These are phyloP conservation scores for Podocnemis expansa DNA, from an alignment of 2,113 vertebrate genomes.

Conservation along the genomic window DNA sequence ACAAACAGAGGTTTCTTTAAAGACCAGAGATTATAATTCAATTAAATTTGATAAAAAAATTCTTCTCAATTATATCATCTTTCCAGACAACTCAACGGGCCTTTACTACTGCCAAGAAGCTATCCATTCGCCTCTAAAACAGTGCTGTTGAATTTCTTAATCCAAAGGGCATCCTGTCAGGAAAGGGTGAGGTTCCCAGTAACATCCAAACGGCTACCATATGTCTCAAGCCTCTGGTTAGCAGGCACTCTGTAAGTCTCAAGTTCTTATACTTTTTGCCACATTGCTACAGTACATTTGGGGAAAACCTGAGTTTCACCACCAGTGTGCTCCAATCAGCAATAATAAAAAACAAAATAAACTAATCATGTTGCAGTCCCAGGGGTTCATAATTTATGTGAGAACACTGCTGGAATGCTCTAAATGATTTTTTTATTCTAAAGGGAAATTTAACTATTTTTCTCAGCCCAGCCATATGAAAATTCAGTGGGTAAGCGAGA, in stretches of 20 bases:
- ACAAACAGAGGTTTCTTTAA: conserved; percentile 2
- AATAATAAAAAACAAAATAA: conserved; percentile 16
- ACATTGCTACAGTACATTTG: background rate
- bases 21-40: background rate
- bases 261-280: fast-evolving
- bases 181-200: conserved; percentile 7
- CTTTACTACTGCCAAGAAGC: conserved; percentile 34
- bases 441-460: conserved; percentile 46
- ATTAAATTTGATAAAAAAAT: conserved; percentile 12
- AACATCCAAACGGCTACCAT: background rate
- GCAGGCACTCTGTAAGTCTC: background rate
- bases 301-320: background rate
- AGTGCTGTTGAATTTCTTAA: conserved; percentile 49
- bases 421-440: conserved; percentile 49
- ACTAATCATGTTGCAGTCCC: background rate
- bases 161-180: conserved; percentile 32
- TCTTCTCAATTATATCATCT: conserved; percentile 27
- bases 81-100: conserved; percentile 39
- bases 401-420: conserved; percentile 40
- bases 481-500: conserved; percentile 59
- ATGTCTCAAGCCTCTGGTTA: background rate
- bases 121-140: conserved; percentile 29
- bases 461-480: conserved; percentile 34
- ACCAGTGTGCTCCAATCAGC: conserved; percentile 41
- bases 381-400: background rate